Evolutionary conservation across 53 echinoderm and acorn worm species (phyloP).

Genomic region (Paelopatides confundens): DNA sequence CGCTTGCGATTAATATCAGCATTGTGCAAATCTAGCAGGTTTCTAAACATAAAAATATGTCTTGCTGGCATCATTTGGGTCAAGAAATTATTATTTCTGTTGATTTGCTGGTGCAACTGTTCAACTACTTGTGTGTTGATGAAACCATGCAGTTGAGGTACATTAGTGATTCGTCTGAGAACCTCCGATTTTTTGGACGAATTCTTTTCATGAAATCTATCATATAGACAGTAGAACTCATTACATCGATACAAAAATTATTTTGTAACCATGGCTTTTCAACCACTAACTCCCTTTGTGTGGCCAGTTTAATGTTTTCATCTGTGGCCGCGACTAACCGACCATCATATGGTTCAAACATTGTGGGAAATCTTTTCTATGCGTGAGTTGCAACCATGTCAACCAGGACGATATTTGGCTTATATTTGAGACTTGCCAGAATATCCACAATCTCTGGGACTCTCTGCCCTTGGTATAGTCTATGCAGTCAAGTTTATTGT

Average conservation of each 20-base stretch:
- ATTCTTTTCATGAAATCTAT: slow-evolving; percentile 5
- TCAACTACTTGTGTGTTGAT: slow-evolving; percentile 14
- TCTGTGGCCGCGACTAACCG: too few relatives aligned
- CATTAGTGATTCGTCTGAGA: neutral
- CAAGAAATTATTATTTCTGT: neutral
- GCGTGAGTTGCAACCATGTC: too few relatives aligned
- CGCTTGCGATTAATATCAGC: neutral
- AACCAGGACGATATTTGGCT: slow-evolving; percentile 9
- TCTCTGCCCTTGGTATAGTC: slow-evolving; percentile 15
- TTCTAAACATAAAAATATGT: slow-evolving; percentile 9
- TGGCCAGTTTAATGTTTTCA: too few relatives aligned
- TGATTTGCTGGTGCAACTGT: neutral
- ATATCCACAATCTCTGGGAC: slow-evolving; percentile 29
- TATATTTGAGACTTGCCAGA: neutral
- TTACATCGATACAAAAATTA: neutral
- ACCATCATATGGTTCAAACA: slow-evolving; percentile 12
- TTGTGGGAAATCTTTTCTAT: neutral
- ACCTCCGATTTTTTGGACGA: neutral
- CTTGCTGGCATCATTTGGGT: slow-evolving; percentile 4
- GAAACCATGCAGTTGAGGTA: neutral
- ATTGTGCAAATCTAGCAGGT: slow-evolving; percentile 3
- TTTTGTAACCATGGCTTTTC: neutral
- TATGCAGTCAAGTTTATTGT: slow-evolving; percentile 15
- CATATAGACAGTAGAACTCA: neutral
- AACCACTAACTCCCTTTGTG: too few relatives aligned